Evolutionary conservation across 2,888 invertebrate species (phyloP), one percentile per base, ranked within the genome.

Genomic region (Anodontia alba): DNA sequence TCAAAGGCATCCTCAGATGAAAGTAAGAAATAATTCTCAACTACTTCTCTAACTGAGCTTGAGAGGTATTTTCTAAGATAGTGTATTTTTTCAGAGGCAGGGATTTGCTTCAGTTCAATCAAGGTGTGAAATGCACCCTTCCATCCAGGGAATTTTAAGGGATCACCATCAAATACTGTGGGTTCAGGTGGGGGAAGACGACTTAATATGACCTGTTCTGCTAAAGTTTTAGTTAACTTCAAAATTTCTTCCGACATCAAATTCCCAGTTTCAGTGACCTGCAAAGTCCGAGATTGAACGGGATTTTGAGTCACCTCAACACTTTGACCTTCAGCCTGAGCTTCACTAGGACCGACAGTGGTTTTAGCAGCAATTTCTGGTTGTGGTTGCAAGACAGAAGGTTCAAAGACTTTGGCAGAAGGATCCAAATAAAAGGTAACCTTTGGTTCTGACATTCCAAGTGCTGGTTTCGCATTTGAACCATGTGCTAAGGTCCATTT

Each of bases 101-200:
- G 81, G 54, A 81, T 77, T 10, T 49, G 46, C 42, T 49, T 78
- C 42, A 57, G 54, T 23, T 81, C 78, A 36, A 84, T 84, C 31
- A 84, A 46, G 0, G 69, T 78, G 17, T 80, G 73, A 51, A 84
- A 83, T 17, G 78, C 66, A 20, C 70, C n/a, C 46, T 75, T 77
- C 38, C 80, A 87, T n/a, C 66, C 71, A 0, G 75, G 66, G 31
- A 57, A 83, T 20, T 76, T 36, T 3, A 83, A 54, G 20, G 77
- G 79, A 38, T 88, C 86, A 2, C 86, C 88, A 51, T 33, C 23
- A 73, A 83, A 83, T 12, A 83, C 31, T 31, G 54, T 62, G 46
- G 79, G 82, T 46, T 79, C 82, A 15, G 82, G 79, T 17, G 67
- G 57, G n/a, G 82, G 82, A 29, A 82, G 67, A 17, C 82, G 38